These are phyloP conservation scores for Aeoliscus strigatus DNA, from an alignment of 2,797 vertebrate genomes.

Conservation along the genomic window DNA sequence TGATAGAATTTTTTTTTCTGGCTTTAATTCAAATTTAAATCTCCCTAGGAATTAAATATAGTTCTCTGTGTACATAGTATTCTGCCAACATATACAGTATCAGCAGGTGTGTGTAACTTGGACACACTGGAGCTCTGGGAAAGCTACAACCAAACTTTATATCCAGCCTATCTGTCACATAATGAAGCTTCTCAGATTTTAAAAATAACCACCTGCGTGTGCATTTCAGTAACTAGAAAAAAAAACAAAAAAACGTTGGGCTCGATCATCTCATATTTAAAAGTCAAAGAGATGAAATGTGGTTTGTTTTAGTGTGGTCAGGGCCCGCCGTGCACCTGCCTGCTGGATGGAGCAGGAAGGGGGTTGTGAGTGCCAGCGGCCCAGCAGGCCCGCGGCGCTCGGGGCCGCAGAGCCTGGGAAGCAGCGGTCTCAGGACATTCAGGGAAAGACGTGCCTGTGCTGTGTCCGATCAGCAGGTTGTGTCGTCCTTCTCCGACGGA, in stretches of 20 bases:
- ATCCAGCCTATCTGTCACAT: constrained; percentile 10
- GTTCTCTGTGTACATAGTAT: constrained; percentile 15
- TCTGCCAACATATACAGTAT: constrained; percentile 14
- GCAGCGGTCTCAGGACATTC: constrained; percentile 44
- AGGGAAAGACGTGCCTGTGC: constrained; percentile 18
- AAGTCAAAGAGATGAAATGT: constrained; percentile 40
- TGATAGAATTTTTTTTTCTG: no score
- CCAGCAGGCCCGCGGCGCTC: constrained; percentile 59
- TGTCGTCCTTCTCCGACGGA: no score
- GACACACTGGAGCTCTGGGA: constrained; percentile 3
- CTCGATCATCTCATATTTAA: constrained; percentile 20
- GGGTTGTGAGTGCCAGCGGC: constrained; percentile 46
- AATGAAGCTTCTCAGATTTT: constrained; percentile 18
- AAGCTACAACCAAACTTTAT: constrained; percentile 15
- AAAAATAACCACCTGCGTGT: constrained; percentile 5
- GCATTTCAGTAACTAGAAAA: constrained; percentile 2
- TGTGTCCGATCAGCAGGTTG: no score
- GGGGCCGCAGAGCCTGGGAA: constrained; percentile 52
- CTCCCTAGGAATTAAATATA: no score
- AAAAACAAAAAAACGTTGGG: neutral
- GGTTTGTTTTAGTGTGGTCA: constrained; percentile 40
- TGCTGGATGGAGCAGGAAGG: constrained; percentile 41
- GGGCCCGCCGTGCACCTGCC: constrained; percentile 53
- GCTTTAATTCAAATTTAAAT: no score
- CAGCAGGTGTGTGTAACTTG: constrained; percentile 12